Conservation (phyloP, 2,797 vertebrate genomes). For the Epinephelus malabaricus region DNA sequence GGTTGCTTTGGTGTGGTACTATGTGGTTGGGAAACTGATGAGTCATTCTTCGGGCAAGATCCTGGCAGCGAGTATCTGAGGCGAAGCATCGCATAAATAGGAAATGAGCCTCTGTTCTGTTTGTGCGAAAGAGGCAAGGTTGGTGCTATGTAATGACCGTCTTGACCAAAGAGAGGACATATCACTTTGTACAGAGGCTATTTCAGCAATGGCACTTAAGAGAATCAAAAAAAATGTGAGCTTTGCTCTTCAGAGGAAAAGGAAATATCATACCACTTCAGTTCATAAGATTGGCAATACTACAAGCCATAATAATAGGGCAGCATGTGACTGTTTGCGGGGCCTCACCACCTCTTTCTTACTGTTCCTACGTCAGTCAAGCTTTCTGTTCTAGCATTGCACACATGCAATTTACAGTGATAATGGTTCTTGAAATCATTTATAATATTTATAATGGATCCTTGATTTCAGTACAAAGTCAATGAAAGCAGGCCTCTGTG, state of each 20-base stretch:
- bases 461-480: background rate
- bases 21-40: slow-evolving; percentile 59
- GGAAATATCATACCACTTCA: slow-evolving; percentile 36
- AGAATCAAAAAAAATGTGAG: slow-evolving; percentile 40
- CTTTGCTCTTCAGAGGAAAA: slow-evolving; percentile 44
- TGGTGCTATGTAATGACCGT: slow-evolving; percentile 46
- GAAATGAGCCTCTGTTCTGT: slow-evolving; percentile 51
- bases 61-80: slow-evolving; percentile 41
- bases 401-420: background rate
- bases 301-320: slow-evolving; percentile 39
- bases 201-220: slow-evolving; percentile 38
- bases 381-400: slow-evolving; percentile 4
- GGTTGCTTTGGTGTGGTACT: slow-evolving; percentile 37
- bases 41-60: slow-evolving; percentile 59
- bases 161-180: slow-evolving; percentile 46
- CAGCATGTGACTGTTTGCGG: background rate
- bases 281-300: slow-evolving; percentile 35
- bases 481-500: background rate
- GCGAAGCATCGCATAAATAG: slow-evolving; percentile 56
- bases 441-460: background rate
- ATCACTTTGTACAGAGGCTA: slow-evolving; percentile 37
- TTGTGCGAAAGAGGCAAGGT: slow-evolving; percentile 34
- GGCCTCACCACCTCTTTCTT: background rate
- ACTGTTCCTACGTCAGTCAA: background rate
- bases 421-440: too few species aligned